Evolutionary conservation across 2,113 vertebrate species (phyloP), one percentile per base, ranked within the genome.

Genomic region (Argyrosomus japonicus): DNA sequence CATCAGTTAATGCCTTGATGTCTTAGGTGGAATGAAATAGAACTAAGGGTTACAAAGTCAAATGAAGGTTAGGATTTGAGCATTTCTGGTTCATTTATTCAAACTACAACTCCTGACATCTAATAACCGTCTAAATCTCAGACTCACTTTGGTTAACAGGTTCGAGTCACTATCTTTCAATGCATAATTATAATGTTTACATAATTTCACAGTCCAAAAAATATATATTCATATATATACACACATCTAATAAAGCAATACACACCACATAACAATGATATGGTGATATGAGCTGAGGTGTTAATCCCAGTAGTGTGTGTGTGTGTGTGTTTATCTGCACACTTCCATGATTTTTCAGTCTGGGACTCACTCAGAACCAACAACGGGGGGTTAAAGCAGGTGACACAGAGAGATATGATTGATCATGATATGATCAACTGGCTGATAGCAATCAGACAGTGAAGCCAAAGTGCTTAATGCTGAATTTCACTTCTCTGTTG

Each of bases 191-290:
- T 64, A 73, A 76, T 54, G 80, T 71, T 70, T 76, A 68, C 10
- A 21, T 18, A 60, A 77, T 78, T 58, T 76, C 60, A 86, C 73
- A 67, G 60, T 84, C 56, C 65, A 51, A 88, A 87, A 83, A 79
- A 88, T 68, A 77, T 74, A 81, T 64, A 60, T 76, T 29, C 12
- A 77, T 57, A 74, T 78, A 68, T 71, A 75, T 68, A 79, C 58
- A 50, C 54, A 85, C 81, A 84, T 64, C 61, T 56, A 50, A 78
- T 51, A 84, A 82, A 84, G 75, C 32, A 75, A 48, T 25, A 63
- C 54, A 58, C 21, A 85, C 50, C 85, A 88, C 76, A 67, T 47
- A 56, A 69, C 45, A 63, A 78, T 54, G 56, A 71, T 23, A 81
- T 69, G 79, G 64, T 75, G 70, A 75, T 17, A 63, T 58, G 75